These are phyloP conservation scores for Dinocampus coccinellae DNA, from an alignment of 2,888 invertebrate genomes.

Conservation along the genomic window DNA sequence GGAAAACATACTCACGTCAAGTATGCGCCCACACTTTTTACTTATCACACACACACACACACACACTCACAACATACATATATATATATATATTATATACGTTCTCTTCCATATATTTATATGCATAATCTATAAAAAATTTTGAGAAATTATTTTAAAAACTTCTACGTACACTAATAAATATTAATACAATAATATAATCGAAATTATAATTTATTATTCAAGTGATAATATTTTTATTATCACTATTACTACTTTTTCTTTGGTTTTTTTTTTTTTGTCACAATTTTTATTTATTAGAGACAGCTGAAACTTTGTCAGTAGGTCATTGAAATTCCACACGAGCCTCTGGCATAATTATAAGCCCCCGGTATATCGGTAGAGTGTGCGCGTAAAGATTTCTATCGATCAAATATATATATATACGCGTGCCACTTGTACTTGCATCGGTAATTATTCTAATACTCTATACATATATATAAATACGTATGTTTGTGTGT, in stretches of 20 bases:
- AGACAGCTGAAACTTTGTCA: slow-evolving; percentile 17
- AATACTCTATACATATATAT: not conserved
- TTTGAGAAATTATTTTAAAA: too few species aligned
- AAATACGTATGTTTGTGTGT: not conserved
- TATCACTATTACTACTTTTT: not conserved
- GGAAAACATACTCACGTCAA: slow-evolving; percentile 56
- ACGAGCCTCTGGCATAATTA: not conserved
- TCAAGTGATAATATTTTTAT: not conserved
- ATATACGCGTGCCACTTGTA: slow-evolving; percentile 28
- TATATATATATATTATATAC: too few species aligned
- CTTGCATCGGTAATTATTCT: slow-evolving; percentile 29
- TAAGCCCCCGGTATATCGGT: not conserved
- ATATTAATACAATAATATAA: not conserved
- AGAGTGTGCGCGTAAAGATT: slow-evolving; percentile 25
- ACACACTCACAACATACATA: too few species aligned
- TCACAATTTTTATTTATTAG: not conserved
- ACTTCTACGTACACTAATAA: too few species aligned
- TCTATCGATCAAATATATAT: slow-evolving; percentile 17
- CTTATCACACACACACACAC: slow-evolving; percentile 35
- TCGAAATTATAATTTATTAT: not conserved
- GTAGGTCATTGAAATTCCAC: slow-evolving; percentile 29
- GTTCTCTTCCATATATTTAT: not conserved
- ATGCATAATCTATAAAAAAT: not conserved
- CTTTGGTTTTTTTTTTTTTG: too few species aligned
- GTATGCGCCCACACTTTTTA: slow-evolving; percentile 49